Evolutionary conservation across 2,797 vertebrate species (phyloP), one percentile per base, ranked within the genome.

Genomic region (Danionella dracula): DNA sequence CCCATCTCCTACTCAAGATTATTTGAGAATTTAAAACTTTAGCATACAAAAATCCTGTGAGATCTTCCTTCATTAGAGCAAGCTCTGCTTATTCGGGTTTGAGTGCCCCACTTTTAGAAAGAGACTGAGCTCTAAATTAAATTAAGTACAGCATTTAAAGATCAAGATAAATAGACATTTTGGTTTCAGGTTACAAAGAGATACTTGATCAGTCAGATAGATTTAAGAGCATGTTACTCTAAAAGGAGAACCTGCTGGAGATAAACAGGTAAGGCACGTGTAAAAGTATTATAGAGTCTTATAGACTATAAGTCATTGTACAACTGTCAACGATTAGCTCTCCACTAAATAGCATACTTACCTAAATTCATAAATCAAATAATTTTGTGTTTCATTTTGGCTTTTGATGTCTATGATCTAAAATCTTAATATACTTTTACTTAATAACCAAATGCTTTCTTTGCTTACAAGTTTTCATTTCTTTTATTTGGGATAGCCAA

Each of bases 181-280:
- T 38, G 11, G 67, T 73, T 46, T 73, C 70, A 44, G 66, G 55
- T 72, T 57, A 32, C 45, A 37, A 41, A 58, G 57, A 66, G 62
- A 56, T 59, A 31, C 45, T 31, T 66, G 56, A 61, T 71, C 48
- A 40, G 17, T 44, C 32, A 63, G 38, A 48, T 60, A 34, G 17
- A 58, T 41, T 54, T 62, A 13, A 56, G 5, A 13, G 63, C 51
- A 44, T 41, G 19, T 66, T 32, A 15, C 13, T 48, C 12, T 66
- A 46, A 56, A n/a, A 29, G 53, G 41, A 27, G 10, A 7, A 27
- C 31, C 45, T 48, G 55, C 8, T 37, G 21, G 41, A 38, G 29
- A 31, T 56, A 31, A 46, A 56, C 29, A 13, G 13, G 40, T 37
- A 55, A 56, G 7, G 7, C 15, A 10, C n/a, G 17, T n/a, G n/a